phyloP scores from a whole-genome alignment of 2,888 invertebrate genomes.

The Zootermopsis nevadensis region DNA sequence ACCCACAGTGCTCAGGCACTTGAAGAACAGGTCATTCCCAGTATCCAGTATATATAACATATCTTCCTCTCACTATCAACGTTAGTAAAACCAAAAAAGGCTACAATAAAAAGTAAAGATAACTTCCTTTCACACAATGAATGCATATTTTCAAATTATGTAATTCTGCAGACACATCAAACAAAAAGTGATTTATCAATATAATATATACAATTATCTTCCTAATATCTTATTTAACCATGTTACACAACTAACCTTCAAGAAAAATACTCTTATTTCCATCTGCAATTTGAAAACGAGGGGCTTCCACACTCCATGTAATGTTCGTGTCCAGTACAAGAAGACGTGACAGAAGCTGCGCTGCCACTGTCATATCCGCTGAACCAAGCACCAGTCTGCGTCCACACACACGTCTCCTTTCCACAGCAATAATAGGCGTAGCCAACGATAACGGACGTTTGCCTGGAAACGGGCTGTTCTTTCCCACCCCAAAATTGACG shows the following conservation, averaged over 20 bases:
- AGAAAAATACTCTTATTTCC: slow-evolving; percentile 54
- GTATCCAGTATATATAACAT: too few relatives aligned
- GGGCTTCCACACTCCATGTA: slow-evolving; percentile 65
- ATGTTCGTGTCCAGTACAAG: slow-evolving; percentile 64
- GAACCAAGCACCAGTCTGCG: slow-evolving; percentile 67
- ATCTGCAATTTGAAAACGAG: slow-evolving; percentile 61
- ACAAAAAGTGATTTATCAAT: too few relatives aligned
- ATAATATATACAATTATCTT: too few relatives aligned
- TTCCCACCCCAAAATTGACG: slow-evolving; percentile 51
- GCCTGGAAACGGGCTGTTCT: slow-evolving; percentile 48
- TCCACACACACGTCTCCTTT: slow-evolving; percentile 63
- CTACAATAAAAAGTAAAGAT: too few relatives aligned
- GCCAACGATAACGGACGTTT: slow-evolving; percentile 56
- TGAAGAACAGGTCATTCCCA: too few relatives aligned
- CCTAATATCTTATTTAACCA: too few relatives aligned
- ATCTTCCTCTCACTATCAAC: too few relatives aligned
- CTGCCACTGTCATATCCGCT: slow-evolving; percentile 65
- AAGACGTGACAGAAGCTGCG: slow-evolving; percentile 66
- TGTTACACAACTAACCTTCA: slow-evolving; percentile 59
- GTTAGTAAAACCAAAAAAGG: too few relatives aligned
- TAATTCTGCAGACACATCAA: too few relatives aligned
- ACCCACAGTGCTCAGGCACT: too few relatives aligned
- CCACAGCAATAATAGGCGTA: slow-evolving; percentile 57
- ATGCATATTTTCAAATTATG: too few relatives aligned
- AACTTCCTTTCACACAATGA: too few relatives aligned